A percentile compares a stretch with the other conserved stretches of the same genome.
phyloP scores from a whole-genome alignment of 2,888 invertebrate genomes.

The Caenorhabditis sinica region DNA sequence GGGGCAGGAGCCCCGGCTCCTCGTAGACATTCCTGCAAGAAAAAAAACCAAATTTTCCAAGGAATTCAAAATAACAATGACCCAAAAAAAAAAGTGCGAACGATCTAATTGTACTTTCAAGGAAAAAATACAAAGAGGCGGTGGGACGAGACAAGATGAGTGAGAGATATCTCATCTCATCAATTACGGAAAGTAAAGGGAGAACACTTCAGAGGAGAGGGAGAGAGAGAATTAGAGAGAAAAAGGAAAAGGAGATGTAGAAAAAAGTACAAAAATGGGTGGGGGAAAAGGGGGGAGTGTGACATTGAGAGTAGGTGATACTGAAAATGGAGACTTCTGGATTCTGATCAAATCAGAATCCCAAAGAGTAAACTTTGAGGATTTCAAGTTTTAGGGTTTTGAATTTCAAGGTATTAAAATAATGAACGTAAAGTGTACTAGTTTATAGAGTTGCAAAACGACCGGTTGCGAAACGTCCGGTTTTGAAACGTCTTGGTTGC shows the following conservation, averaged over 20 bases:
- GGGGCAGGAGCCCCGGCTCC: slow-evolving; percentile 58
- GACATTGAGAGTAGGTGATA: not conserved
- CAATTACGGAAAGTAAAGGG: not conserved
- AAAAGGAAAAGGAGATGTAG: not conserved
- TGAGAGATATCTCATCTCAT: slow-evolving; percentile 7
- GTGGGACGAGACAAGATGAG: not conserved
- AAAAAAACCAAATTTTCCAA: not conserved
- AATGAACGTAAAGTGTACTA: too few species aligned
- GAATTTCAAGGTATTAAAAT: too few species aligned
- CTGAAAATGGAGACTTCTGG: not conserved
- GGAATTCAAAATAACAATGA: not conserved
- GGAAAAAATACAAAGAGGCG: too few species aligned
- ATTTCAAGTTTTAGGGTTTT: not conserved
- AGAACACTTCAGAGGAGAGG: not conserved
- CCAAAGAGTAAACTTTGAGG: not conserved
- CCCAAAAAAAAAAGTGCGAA: not conserved
- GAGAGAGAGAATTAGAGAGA: not conserved
- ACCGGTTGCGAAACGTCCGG: too few species aligned
- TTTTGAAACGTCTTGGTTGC: too few species aligned
- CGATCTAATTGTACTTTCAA: slow-evolving; percentile 5
- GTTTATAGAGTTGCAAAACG: too few species aligned
- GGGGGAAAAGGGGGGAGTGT: not conserved
- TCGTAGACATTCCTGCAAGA: slow-evolving; percentile 56
- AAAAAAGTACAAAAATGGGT: not conserved
- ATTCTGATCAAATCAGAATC: not conserved